Base-by-base conservation (phyloP, 2,797 vertebrate genomes). In the Halcyon smyrnensis region DNA sequence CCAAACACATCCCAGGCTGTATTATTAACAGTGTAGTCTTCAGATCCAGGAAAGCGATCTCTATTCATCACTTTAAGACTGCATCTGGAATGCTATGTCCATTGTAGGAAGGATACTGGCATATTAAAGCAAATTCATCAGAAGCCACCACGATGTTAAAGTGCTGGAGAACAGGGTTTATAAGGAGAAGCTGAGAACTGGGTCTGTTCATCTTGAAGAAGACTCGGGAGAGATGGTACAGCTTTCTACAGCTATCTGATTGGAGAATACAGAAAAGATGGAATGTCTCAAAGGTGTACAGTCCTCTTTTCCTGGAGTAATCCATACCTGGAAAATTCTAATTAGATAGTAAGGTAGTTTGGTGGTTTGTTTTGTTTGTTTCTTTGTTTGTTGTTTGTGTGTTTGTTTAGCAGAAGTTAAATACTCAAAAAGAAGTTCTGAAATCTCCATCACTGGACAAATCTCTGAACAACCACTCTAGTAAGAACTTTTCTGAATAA, bases 171-270 rank as follows among this genome's bases (percentile, higher is more conserved):
- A 25, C 13, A 37, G 8, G 3, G 1, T 50, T 27, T 34, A 16
- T 25, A 46, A 51, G 8, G 24, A 82, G 30, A 60, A 15, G 1
- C 36, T 81, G 41, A 73, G 17, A 84, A 51, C 6, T 51, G 17
- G 1, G 13, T 81, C 50, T 77, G 23, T 73, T 43, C 43, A 18
- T 43, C 43, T 43, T 43, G 43, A 43, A 43, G 77, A 12, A 69
- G 3, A 45, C 13, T 65, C 10, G 12, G 11, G 60, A 34, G 41
- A 43, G 4, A 6, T 4, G 2, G 3, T 27, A 50, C 3, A 2
- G 12, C 15, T 65, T 73, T 43, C 19, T 30, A 34, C 24, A 65
- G 6, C 5, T 69, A 28, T 10, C 45, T 45, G 16, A 50, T 24
- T 12, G 70, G 20, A 70, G 7, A 67, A 60, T 45, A 53, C 21